Base-by-base conservation (phyloP, 2,797 vertebrate genomes). In the Catamblyrhynchus diadema region DNA sequence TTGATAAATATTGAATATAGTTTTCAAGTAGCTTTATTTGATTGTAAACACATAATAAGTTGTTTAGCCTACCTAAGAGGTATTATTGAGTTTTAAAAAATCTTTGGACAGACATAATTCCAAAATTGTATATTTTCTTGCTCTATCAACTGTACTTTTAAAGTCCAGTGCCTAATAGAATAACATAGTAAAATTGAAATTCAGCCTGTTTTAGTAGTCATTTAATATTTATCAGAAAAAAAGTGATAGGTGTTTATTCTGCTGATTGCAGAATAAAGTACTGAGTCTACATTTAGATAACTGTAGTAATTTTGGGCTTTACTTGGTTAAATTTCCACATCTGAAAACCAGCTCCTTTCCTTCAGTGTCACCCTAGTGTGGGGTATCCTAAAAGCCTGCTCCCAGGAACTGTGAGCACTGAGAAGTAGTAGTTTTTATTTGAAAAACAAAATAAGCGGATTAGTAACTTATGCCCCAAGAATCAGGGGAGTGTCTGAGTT, bases 381-480 rank as follows among this genome's bases (percentile, higher is more conserved):
- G 4, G 6, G 3, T 48, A 4, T 32, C 25, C 23, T 71, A 18
- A 56, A 23, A 24, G 25, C 28, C 14, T 9, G 8, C 2, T 70
- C 10, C 6, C 27, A 54, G 28, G 14, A 71, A 20, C 4, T 12
- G 19, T 24, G 41, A 72, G 18, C 7, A 10, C 25, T 61, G 39
- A 67, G 8, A 59, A 47, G 0, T 8, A 51, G 28, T 28, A 32
- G 44, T 61, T 81, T 56, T 41, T 12, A 15, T 54, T 51, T 30
- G 3, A 37, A 60, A 54, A 85, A 24, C 7, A 42, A 48, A 30
- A 5, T 12, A 37, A 13, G 2, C 2, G 13, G 7, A 27, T 8
- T 32, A 41, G 6, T 37, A 67, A 51, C 1, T 61, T 54, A 12
- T 56, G 8, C 35, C 17, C 33, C 1, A 0, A 6, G 6, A 24